phyloP scores from a whole-genome alignment of 2,888 invertebrate species.

The Mylabris sibirica region DNA sequence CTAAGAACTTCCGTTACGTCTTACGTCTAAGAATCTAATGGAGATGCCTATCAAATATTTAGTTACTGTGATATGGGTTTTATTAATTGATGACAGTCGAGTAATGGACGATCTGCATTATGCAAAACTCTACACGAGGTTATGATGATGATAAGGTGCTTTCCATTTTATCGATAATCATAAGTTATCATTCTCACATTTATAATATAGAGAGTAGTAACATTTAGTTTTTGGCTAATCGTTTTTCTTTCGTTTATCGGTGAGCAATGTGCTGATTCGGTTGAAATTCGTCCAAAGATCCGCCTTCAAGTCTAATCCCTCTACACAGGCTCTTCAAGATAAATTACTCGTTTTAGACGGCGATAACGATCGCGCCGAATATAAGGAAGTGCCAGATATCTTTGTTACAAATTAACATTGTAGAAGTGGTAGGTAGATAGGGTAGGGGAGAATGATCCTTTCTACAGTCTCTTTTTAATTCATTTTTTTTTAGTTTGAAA shows the following conservation, averaged over 20 bases:
- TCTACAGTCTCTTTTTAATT: constrained; percentile 32
- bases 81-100: constrained; percentile 64
- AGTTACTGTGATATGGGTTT: constrained; percentile 62
- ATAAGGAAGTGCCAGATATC: constrained; percentile 56
- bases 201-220: constrained; percentile 7
- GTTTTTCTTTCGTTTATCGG: constrained; percentile 39
- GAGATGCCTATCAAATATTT: constrained; percentile 61
- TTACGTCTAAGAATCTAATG: constrained; percentile 50
- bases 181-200: background rate
- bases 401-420: constrained; percentile 56
- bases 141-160: background rate
- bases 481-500: constrained; percentile 19
- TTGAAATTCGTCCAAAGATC: constrained; percentile 40
- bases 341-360: constrained; percentile 57
- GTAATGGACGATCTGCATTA: constrained; percentile 59
- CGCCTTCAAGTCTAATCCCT: constrained; percentile 41
- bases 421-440: background rate
- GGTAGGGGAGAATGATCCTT: constrained; percentile 39
- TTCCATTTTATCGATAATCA: too few species aligned
- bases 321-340: constrained; percentile 55
- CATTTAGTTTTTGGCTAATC: constrained; percentile 45
- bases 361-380: constrained; percentile 58
- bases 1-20: constrained; percentile 28
- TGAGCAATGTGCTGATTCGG: constrained; percentile 55
- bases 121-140: constrained; percentile 48